These are phyloP conservation scores for Lasioglossum albipes DNA, from an alignment of 1,140 invertebrate species.

Conservation along the genomic window DNA sequence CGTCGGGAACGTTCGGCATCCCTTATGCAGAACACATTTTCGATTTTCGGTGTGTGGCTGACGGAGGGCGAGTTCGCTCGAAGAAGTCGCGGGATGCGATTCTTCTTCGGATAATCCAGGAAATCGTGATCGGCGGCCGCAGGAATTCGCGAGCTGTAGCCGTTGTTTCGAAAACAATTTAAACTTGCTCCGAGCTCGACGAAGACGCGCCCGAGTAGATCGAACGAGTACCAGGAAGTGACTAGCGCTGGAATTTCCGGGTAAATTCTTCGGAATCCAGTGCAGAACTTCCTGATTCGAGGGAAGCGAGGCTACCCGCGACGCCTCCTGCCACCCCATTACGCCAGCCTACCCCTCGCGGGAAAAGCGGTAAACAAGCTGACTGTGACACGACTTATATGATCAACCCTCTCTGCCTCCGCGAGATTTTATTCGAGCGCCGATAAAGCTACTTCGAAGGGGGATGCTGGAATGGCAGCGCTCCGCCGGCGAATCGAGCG, in stretches of 20 bases:
- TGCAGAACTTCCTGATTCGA: neutral
- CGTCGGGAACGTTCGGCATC: no score
- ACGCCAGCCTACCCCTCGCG: neutral
- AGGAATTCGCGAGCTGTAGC: neutral
- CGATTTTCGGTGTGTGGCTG: no score
- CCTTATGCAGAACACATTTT: no score
- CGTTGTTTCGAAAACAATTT: conserved; percentile 8
- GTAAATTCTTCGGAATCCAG: conserved; percentile 1
- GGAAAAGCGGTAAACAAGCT: neutral
- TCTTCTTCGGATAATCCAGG: neutral
- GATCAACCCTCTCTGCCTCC: neutral
- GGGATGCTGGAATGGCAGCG: no score
- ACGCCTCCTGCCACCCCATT: neutral
- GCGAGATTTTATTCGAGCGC: no score
- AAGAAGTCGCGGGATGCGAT: no score
- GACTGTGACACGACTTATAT: neutral
- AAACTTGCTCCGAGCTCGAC: neutral
- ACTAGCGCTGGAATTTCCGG: neutral
- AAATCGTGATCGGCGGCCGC: neutral
- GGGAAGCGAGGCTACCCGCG: no score
- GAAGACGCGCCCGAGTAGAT: neutral
- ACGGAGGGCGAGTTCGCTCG: no score
- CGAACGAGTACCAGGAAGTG: neutral
- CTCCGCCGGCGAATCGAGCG: no score
- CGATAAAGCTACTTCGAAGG: no score